These are phyloP conservation scores for Agelaius phoeniceus DNA, from an alignment of 2,113 vertebrate species.

Conservation along the genomic window DNA sequence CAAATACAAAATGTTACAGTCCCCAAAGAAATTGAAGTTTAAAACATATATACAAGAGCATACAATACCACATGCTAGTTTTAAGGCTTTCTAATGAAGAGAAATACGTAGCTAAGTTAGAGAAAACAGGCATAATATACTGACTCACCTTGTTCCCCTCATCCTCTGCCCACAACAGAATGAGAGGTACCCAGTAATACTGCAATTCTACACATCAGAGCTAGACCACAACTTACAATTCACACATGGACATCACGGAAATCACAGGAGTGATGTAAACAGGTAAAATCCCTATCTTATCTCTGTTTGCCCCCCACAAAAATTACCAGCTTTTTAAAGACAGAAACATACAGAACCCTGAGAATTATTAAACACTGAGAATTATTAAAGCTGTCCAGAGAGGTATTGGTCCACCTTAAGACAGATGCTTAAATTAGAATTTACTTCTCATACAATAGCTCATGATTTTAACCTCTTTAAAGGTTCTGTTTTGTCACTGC, in stretches of 20 bases:
- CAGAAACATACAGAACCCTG: background rate
- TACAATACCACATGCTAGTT: constrained; percentile 34
- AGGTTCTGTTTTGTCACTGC: background rate
- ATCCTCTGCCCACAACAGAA: background rate
- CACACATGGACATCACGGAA: background rate
- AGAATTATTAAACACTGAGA: background rate
- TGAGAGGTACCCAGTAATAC: background rate
- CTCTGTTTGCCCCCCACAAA: background rate
- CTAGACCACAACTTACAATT: background rate
- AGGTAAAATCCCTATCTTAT: background rate
- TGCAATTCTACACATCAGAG: background rate
- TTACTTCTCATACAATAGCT: background rate
- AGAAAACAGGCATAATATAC: constrained; percentile 61
- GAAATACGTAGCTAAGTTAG: constrained; percentile 41
- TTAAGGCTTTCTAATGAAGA: constrained; percentile 66
- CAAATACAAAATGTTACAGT: constrained; percentile 51
- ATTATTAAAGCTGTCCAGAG: background rate
- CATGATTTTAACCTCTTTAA: background rate
- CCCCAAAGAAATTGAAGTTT: constrained; percentile 41
- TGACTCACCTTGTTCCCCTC: background rate
- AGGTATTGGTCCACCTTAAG: background rate
- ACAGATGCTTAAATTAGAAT: background rate
- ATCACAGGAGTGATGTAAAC: background rate
- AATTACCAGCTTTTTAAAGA: background rate
- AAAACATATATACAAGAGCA: constrained; percentile 3